Conservation (phyloP, 2,797 vertebrate species). For the Gymnopithys bicolor region DNA sequence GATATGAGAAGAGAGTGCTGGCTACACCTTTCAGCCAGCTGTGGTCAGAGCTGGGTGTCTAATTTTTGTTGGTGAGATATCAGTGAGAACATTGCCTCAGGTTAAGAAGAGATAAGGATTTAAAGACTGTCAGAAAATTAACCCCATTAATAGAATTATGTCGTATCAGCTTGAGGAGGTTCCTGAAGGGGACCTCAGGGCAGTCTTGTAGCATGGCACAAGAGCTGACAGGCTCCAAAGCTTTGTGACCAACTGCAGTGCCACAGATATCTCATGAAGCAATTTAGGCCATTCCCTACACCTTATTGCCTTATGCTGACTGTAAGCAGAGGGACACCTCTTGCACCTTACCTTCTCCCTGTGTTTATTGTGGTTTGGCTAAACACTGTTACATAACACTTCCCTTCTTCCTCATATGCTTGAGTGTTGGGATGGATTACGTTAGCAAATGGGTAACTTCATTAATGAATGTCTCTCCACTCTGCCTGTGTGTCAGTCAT, state of each 20-base stretch:
- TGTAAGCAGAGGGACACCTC: neutral
- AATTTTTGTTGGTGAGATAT: neutral
- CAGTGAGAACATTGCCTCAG: neutral
- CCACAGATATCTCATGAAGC: neutral
- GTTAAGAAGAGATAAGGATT: neutral
- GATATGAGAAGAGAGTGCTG: neutral
- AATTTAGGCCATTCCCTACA: neutral
- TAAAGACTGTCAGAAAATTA: neutral
- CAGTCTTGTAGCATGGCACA: neutral
- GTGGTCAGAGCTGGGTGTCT: neutral
- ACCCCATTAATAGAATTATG: neutral
- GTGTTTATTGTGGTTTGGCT: neutral
- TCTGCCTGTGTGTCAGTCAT: neutral
- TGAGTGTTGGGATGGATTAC: slow-evolving; percentile 3
- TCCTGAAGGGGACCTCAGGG: accelerated
- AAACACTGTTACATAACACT: slow-evolving; percentile 6
- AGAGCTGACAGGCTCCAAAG: neutral
- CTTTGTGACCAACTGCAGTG: neutral
- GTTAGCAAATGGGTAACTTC: slow-evolving; percentile 30
- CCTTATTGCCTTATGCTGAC: neutral
- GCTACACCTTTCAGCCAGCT: neutral
- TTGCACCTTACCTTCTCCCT: slow-evolving; percentile 36
- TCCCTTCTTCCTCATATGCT: neutral
- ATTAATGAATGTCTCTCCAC: neutral
- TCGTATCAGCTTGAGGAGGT: neutral